phyloP scores from a whole-genome alignment of 2,797 vertebrate species.

The Oceanodroma leucorhoa region DNA sequence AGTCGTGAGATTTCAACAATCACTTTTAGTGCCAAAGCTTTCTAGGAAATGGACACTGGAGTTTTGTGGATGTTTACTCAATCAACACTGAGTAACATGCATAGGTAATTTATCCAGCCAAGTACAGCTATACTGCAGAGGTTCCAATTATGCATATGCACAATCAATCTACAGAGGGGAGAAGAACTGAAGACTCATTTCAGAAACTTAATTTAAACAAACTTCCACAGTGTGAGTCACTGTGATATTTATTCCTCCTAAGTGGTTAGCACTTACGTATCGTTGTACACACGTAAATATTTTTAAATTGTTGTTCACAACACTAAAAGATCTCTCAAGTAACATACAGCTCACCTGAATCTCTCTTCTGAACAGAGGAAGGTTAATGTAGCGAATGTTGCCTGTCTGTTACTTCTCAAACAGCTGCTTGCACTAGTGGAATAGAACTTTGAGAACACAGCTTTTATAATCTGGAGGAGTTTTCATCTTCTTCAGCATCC shows the following conservation, averaged over 20 bases:
- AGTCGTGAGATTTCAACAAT: not conserved
- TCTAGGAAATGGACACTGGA: not conserved
- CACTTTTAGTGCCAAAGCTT: not conserved
- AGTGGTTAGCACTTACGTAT: not conserved
- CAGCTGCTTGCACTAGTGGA: not conserved
- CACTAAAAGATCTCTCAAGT: not conserved
- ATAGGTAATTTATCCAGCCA: not conserved
- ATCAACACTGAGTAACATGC: not conserved
- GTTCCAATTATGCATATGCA: not conserved
- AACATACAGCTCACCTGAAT: not conserved
- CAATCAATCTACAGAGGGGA: not conserved
- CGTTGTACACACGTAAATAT: not conserved
- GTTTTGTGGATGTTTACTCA: not conserved
- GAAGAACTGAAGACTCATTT: not conserved
- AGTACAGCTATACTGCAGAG: not conserved
- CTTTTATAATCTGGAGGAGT: not conserved
- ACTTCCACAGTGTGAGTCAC: not conserved
- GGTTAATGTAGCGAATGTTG: not conserved
- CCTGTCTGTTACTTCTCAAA: not conserved
- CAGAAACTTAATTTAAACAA: not conserved
- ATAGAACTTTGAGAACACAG: not conserved
- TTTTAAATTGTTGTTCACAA: not conserved
- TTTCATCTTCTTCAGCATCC: not conserved
- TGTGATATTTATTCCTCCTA: not conserved
- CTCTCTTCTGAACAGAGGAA: not conserved